These are phyloP conservation scores for Ariolimax columbianus DNA, from an alignment of 2,888 invertebrate genomes.

Conservation along the genomic window DNA sequence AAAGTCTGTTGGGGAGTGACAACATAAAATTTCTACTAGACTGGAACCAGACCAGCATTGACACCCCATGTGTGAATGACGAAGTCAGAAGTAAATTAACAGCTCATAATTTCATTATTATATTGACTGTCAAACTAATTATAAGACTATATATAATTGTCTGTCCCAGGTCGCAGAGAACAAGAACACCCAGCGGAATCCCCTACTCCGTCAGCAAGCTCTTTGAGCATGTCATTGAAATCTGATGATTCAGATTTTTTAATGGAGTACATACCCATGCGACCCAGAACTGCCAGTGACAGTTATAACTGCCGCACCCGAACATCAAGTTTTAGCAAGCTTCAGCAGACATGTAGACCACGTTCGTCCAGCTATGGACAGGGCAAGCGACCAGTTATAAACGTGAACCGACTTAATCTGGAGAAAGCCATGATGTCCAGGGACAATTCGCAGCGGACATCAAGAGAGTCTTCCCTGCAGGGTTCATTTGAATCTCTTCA, in stretches of 20 bases:
- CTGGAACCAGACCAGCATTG: too few relatives aligned
- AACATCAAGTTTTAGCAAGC: slow-evolving; percentile 70
- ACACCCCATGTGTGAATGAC: too few relatives aligned
- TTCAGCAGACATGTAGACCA: slow-evolving; percentile 59
- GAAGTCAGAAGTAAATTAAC: too few relatives aligned
- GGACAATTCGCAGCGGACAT: slow-evolving; percentile 61
- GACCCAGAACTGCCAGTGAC: slow-evolving; percentile 71
- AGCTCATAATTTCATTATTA: too few relatives aligned
- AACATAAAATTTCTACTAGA: too few relatives aligned
- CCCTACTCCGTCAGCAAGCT: slow-evolving; percentile 59
- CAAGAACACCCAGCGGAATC: slow-evolving; percentile 51
- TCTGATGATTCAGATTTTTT: slow-evolving; percentile 75
- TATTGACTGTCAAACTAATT: too few relatives aligned
- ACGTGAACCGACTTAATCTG: slow-evolving; percentile 56
- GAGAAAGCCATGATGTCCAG: slow-evolving; percentile 61
- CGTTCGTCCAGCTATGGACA: slow-evolving; percentile 74
- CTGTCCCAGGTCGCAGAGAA: slow-evolving; percentile 33
- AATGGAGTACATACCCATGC: slow-evolving; percentile 75
- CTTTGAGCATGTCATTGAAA: slow-evolving; percentile 65
- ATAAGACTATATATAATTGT: too few relatives aligned
- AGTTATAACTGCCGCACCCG: slow-evolving; percentile 70
- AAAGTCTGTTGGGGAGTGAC: too few relatives aligned
- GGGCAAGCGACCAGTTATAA: slow-evolving; percentile 58
- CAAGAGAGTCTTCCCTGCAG: slow-evolving; percentile 65
- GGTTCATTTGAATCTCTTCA: slow-evolving; percentile 64